Conservation (phyloP, 2,113 vertebrate genomes). For the Chaetops frenatus region DNA sequence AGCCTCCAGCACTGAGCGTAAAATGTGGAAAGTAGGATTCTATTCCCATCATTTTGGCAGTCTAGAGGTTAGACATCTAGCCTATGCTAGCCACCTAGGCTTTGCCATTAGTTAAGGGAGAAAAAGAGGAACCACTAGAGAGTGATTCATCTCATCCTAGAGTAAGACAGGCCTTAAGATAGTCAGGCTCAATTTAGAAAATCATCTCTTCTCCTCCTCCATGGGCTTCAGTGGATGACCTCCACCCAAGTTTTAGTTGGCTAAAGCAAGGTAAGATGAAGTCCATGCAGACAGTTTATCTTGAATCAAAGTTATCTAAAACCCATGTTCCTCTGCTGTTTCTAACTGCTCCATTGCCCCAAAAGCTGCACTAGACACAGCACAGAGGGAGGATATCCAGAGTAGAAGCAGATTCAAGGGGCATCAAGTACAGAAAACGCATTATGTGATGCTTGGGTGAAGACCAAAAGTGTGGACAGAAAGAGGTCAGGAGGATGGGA, state of each 20-base stretch:
- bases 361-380: neutral
- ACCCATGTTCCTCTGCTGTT: neutral
- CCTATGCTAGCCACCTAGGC: neutral
- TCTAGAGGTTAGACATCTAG: neutral
- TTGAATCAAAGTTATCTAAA: neutral
- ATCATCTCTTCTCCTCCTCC: neutral
- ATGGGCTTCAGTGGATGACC: neutral
- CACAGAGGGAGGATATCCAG: neutral
- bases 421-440: neutral
- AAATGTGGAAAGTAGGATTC: neutral
- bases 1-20: neutral
- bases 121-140: neutral
- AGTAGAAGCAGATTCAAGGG: neutral
- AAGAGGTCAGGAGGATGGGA: neutral
- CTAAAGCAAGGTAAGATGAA: neutral
- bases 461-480: neutral
- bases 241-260: neutral
- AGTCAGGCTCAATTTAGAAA: neutral
- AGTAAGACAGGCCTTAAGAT: neutral
- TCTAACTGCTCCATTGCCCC: neutral
- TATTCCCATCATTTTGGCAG: neutral
- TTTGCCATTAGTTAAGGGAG: neutral
- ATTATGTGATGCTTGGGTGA: neutral
- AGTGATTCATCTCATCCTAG: neutral
- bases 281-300: neutral